phyloP scores from a whole-genome alignment of 2,113 vertebrate genomes.

The Osmerus mordax region DNA sequence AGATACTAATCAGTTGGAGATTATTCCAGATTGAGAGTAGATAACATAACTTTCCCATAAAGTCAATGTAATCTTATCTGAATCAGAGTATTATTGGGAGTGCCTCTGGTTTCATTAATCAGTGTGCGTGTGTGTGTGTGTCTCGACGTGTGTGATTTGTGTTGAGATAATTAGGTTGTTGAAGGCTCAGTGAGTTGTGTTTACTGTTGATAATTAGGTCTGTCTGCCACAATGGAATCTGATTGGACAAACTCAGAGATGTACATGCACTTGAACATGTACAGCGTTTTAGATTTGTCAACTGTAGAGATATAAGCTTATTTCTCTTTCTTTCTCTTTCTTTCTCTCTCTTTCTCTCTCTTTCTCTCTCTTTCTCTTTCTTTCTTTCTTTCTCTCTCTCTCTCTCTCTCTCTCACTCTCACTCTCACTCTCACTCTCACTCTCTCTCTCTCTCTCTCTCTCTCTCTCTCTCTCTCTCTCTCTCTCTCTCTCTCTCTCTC shows the following conservation, averaged over 20 bases:
- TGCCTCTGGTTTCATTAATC: constrained; percentile 57
- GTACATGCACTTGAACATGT: not conserved
- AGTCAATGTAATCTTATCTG: constrained; percentile 42
- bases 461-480: too few species aligned
- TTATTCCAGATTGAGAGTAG: constrained; percentile 37
- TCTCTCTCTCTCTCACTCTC: too few species aligned
- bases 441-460: too few species aligned
- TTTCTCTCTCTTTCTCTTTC: too few species aligned
- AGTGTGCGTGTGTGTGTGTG: constrained; percentile 35
- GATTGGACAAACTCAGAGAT: constrained; percentile 7
- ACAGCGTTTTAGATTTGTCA: not conserved
- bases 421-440: too few species aligned
- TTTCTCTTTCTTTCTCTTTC: not conserved
- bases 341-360: not conserved
- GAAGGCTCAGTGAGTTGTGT: constrained; percentile 37
- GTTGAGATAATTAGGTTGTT: constrained; percentile 49
- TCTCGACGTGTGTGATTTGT: constrained; percentile 41
- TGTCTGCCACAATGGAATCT: constrained; percentile 33
- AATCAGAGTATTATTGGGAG: constrained; percentile 58
- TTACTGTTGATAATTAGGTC: constrained; percentile 61
- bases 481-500: too few species aligned
- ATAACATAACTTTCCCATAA: constrained; percentile 61
- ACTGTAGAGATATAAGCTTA: not conserved
- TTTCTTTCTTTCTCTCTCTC: too few species aligned
- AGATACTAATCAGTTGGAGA: not conserved